Base-by-base conservation (phyloP, 2,888 invertebrate species). In the Phalera bucephala region DNA sequence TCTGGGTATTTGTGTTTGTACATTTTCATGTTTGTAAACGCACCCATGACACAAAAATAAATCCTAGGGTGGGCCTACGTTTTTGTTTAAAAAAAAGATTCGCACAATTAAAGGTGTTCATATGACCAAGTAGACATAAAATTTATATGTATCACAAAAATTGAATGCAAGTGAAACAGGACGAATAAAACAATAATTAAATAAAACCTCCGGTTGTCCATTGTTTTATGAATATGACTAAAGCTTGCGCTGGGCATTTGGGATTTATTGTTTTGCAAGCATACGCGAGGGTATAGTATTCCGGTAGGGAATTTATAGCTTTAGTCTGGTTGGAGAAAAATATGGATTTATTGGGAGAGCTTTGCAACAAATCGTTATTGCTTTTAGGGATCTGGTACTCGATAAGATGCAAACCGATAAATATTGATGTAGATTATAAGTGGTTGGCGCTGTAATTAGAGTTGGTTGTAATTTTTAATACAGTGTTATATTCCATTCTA, bases 261-360 rank as follows among this genome's bases (percentile, higher is more conserved):
- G 60, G 72, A 82, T 84, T 82, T 82, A 82, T 83, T 73, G 81
- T 78, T 81, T 77, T 77, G 67, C 71, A 72, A 76, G 65, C 78
- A 79, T 74, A 73, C 72, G 72, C 72, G 54, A 54, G 63, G 60
- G 62, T 67, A 70, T 72, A 69, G 67, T 72, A 72, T 73, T 66
- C 67, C 71, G 64, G 64, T 66, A 65, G 64, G 58, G 61, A 73
- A 83, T 82, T 84, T 83, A 83, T 81, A 52, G 76, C 75, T 64
- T 64, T 63, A 69, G 75, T 70, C 74, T 65, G 70, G 65, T 48
- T 63, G 48, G 73, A 75, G 77, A 79, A 83, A 81, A 81, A 83
- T 80, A 80, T 78, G 67, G 72, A 78, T 78, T 79, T 80, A 80
- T 78, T 68, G 71, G 64, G 38, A 44, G 35, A 61, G 64, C 59